Evolutionary conservation across 2,797 vertebrate genomes (phyloP), one percentile per base, ranked within the genome.

Genomic region (Pipistrellus nathusii): DNA sequence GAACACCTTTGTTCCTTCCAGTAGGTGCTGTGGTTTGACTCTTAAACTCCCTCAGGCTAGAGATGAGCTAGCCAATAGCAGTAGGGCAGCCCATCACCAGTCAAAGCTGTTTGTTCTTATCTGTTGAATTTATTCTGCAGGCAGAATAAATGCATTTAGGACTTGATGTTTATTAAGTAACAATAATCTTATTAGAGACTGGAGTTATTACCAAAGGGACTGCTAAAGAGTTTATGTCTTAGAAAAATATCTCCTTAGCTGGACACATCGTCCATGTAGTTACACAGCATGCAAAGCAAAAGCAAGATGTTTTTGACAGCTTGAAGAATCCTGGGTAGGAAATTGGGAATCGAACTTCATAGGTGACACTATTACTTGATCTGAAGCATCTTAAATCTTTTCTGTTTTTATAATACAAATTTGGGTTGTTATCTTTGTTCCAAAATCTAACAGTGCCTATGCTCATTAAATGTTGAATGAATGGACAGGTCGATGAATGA

Each of bases 321-420:
- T 90, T 88, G n/a, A 68, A 77, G n/a, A 62, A 77, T 59, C 62
- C 35, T 8, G 48, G 71, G 30, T 81, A 62, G 53, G 76, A 94
- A 95, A 91, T 90, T 59, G 88, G 78, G 78, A 88, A 78, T 25
- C 75, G 38, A 88, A 71, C 44, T 78, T 94, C 6, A 44, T 11
- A 81, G 85, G 53, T 89, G 69, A 92, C 18, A 86, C 44, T 71
- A 86, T 64, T 69, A 53, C 51, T 91, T 93, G 53, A 78, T 68
- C 83, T 38, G 32, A 80, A 51, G 25, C 44, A 80, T 44, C 88
- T 75, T 62, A 85, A 78, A 55, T 84, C 78, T 83, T 82, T 69
- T 78, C 30, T 94, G 35, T 93, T 90, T 95, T 84, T 8, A 4
- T 86, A 81, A 55, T 80, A 82, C 41, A 76, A 77, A 88, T 55